Evolutionary conservation across 1,140 invertebrate species (phyloP), one percentile per base, ranked within the genome.

Genomic region (Drosophila prosaltans): DNA sequence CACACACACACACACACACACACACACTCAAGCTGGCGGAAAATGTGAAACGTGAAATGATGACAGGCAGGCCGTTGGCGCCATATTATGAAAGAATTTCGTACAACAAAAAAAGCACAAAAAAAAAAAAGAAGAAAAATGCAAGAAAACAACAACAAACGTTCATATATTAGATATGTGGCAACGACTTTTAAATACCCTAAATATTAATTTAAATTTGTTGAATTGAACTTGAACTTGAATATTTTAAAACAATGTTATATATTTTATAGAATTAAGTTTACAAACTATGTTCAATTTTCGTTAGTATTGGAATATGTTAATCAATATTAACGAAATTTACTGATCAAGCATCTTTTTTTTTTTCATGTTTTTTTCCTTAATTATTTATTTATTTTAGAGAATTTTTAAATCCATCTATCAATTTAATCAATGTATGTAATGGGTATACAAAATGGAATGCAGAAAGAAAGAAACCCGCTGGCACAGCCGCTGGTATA

Each of bases 71-170:
- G 81, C 78, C 68, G 74, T 70, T 57, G 72, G 82, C 74, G 41
- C 69, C 54, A 79, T 75, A 82, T 86, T 85, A 82, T 86, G 79
- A 82, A 75, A 65, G 59, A 72, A 81, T 78, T 78, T 72, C 16
- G 10, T 16, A 39, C 30, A 40, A 4, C 41, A 55, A 65, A 41
- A 54, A 43, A 30, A 63, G 16, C 16, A 16, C 16, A 48, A 41
- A 43, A 30, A 48, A 41, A 43, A 30, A 55, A 40, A 30, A 36
- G 7, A 39, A 30, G 28, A 6, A 4, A 40, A 2, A 39, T 36
- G 6, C 6, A 36, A 36, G 32, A 36, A 36, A 36, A 7, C 32
- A 36, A 36, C 32, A 36, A 36, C 32, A 59, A 26, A 41, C 26
- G 36, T 36, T 3, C 2, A 3, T 9, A n/a, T 11, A 1, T 57